Percentiles rank a stretch among this genome's conserved stretches.
Evolutionary conservation across 1,140 invertebrate genomes (phyloP).

Genomic region (Eumaeus atala): DNA sequence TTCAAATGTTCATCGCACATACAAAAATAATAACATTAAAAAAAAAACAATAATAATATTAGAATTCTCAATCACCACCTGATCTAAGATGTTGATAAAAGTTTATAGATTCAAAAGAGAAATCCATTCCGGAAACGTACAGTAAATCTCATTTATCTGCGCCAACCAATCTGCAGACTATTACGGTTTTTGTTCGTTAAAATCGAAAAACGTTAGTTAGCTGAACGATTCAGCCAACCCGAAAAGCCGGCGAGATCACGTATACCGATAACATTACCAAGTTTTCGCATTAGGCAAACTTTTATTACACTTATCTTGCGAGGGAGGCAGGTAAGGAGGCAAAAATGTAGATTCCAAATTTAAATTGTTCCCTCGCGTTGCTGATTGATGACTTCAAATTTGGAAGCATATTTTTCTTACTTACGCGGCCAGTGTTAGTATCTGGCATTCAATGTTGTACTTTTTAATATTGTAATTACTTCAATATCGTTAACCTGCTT

Average conservation of each 20-base stretch:
- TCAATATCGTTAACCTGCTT: too few relatives aligned
- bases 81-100: too few relatives aligned
- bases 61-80: too few relatives aligned
- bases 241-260: conserved; percentile 64
- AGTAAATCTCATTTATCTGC: conserved; percentile 1
- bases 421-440: neutral
- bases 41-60: too few relatives aligned
- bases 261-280: conserved; percentile 67
- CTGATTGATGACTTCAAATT: conserved; percentile 19
- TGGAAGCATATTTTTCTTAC: neutral
- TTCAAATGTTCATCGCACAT: too few relatives aligned
- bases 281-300: conserved; percentile 63
- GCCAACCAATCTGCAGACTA: conserved; percentile 21
- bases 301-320: conserved; percentile 67
- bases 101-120: too few relatives aligned
- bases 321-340: conserved; percentile 38
- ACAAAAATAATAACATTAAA: too few relatives aligned
- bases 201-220: conserved; percentile 53
- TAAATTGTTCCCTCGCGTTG: conserved; percentile 12
- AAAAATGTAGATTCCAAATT: conserved; percentile 39
- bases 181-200: conserved; percentile 26
- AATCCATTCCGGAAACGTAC: neutral
- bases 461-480: too few relatives aligned
- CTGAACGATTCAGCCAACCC: conserved; percentile 26
- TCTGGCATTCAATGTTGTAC: too few relatives aligned